phyloP scores from a whole-genome alignment of 2,888 invertebrate species.

The Clitarchus hookeri region DNA sequence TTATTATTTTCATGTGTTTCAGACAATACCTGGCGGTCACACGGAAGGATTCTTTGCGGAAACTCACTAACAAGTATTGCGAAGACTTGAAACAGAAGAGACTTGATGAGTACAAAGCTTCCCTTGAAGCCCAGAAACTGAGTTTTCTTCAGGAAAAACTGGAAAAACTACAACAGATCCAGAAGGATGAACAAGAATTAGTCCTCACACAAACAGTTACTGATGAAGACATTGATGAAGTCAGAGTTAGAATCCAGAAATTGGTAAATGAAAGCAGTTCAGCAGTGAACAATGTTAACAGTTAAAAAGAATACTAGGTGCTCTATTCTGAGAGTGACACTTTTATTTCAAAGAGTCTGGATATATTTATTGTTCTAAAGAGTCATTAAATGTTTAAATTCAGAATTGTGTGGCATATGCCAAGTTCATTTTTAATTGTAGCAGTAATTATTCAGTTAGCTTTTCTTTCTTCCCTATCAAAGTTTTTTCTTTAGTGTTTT shows the following conservation, averaged over 20 bases:
- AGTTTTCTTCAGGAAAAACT: slow-evolving; percentile 77
- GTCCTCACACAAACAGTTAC: slow-evolving; percentile 67
- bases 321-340: too few species aligned
- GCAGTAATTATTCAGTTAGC: too few species aligned
- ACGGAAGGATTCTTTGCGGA: slow-evolving; percentile 73
- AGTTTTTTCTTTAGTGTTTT: too few species aligned
- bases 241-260: slow-evolving; percentile 49
- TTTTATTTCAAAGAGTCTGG: not conserved
- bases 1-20: slow-evolving; percentile 42
- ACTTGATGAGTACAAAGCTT: slow-evolving; percentile 65
- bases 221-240: slow-evolving; percentile 67
- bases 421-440: too few species aligned
- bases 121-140: slow-evolving; percentile 67
- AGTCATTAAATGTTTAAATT: too few species aligned
- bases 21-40: slow-evolving; percentile 64
- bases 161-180: slow-evolving; percentile 71
- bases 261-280: not conserved
- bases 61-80: slow-evolving; percentile 73
- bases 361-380: too few species aligned
- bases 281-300: too few species aligned
- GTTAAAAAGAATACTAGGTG: too few species aligned
- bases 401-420: too few species aligned
- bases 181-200: slow-evolving; percentile 72
- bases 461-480: too few species aligned
- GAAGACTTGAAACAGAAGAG: slow-evolving; percentile 68